Evolutionary conservation across 2,797 vertebrate species (phyloP).

Genomic region (Rhadinocentrus ornatus): DNA sequence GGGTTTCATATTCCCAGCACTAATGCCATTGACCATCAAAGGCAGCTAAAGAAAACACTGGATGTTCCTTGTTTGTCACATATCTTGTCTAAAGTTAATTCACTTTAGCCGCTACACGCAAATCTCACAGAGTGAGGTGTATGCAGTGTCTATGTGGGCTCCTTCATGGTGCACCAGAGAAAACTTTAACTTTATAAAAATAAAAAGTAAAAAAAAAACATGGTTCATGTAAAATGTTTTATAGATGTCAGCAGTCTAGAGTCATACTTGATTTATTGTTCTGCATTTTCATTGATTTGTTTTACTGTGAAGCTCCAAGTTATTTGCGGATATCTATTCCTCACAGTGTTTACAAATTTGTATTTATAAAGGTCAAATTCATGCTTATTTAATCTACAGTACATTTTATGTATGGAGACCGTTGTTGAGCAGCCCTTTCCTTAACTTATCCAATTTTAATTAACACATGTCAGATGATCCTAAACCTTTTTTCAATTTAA

Average conservation of each 20-base stretch:
- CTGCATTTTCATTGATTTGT: neutral
- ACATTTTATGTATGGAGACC: neutral
- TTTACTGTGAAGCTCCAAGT: neutral
- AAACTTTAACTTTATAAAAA: slow-evolving; percentile 22
- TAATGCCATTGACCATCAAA: slow-evolving; percentile 69
- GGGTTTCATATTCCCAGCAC: slow-evolving; percentile 55
- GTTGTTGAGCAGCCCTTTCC: neutral
- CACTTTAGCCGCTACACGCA: slow-evolving; percentile 42
- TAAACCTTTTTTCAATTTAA: neutral
- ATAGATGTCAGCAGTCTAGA: slow-evolving; percentile 5
- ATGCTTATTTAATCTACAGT: neutral
- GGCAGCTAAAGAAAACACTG: slow-evolving; percentile 52
- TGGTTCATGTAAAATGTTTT: neutral
- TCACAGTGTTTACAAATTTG: neutral
- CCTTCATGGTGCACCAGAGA: neutral
- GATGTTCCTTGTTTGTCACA: slow-evolving; percentile 62
- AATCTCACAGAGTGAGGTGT: slow-evolving; percentile 8
- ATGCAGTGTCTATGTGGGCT: neutral
- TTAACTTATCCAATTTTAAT: neutral
- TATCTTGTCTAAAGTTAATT: slow-evolving; percentile 57
- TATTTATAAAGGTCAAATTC: neutral
- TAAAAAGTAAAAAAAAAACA: slow-evolving; percentile 1
- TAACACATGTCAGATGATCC: neutral
- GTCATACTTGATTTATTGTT: neutral
- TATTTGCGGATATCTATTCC: neutral